These are phyloP conservation scores for Danionella cerebrum DNA, from an alignment of 2,113 vertebrate species.

Conservation along the genomic window DNA sequence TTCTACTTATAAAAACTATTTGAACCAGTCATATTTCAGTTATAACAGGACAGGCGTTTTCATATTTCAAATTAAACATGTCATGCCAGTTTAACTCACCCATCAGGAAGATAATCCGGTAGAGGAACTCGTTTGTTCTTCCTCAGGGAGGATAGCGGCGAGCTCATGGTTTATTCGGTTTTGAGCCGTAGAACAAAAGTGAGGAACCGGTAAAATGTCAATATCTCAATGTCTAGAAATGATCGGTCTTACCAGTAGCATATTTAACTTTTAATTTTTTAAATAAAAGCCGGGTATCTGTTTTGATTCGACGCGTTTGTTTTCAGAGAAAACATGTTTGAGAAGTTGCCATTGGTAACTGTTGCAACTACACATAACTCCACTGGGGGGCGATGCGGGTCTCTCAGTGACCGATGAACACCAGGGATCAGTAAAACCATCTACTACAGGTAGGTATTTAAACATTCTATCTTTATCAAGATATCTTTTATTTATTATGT, in stretches of 20 bases:
- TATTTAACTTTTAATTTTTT: background rate
- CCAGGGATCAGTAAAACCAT: background rate
- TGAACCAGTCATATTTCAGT: too few relatives aligned
- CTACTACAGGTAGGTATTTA: background rate
- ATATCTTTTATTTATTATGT: too few relatives aligned
- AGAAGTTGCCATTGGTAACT: slow-evolving; percentile 23
- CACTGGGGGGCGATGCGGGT: background rate
- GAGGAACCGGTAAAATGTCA: background rate
- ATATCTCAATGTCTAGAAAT: background rate
- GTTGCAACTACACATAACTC: background rate
- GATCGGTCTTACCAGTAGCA: background rate
- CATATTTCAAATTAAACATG: background rate
- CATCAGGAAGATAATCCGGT: slow-evolving; percentile 6
- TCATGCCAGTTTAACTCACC: slow-evolving; percentile 36
- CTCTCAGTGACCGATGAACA: background rate
- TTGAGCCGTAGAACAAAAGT: background rate
- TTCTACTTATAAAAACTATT: too few relatives aligned
- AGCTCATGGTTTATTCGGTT: slow-evolving; percentile 64
- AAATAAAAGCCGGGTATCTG: background rate
- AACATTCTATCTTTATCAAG: too few relatives aligned
- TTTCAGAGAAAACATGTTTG: background rate
- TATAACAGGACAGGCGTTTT: too few relatives aligned
- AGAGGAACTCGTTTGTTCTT: slow-evolving; percentile 55
- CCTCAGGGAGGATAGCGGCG: slow-evolving; percentile 59
- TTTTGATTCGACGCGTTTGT: background rate